phyloP scores from a whole-genome alignment of 1,140 invertebrate species.

The Anastrepha obliqua region DNA sequence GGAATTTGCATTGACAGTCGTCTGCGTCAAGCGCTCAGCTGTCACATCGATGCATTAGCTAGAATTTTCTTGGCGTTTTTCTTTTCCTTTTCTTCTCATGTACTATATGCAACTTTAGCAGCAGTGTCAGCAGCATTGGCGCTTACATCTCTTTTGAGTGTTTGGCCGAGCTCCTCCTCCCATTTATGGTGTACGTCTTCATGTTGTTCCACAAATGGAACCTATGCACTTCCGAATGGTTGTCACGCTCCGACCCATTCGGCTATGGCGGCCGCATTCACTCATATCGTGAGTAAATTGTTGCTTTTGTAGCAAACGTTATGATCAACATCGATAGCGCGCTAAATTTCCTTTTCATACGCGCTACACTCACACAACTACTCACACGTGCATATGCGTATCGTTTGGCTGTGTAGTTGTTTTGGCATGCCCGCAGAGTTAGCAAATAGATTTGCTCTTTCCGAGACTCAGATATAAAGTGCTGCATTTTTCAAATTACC shows the following conservation, averaged over 20 bases:
- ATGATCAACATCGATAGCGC: constrained; percentile 41
- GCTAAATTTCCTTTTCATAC: constrained; percentile 7
- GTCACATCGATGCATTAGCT: constrained; percentile 46
- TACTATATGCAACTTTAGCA: neutral
- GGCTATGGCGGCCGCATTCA: neutral
- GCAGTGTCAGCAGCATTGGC: neutral
- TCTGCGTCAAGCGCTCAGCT: constrained; percentile 37
- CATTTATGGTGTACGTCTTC: no score
- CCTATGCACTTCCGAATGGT: no score
- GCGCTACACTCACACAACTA: neutral
- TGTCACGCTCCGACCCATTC: no score
- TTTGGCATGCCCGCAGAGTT: neutral
- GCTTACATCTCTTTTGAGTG: no score
- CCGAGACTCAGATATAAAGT: neutral
- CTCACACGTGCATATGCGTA: neutral
- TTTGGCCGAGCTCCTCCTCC: no score
- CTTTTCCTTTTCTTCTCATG: neutral
- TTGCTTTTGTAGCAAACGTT: constrained; percentile 31
- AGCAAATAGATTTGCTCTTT: neutral
- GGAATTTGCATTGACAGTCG: constrained; percentile 49
- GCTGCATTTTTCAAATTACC: constrained; percentile 43
- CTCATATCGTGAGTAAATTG: neutral
- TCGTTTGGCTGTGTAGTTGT: neutral
- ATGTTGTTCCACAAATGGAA: no score
- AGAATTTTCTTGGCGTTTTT: neutral